Base-by-base conservation (phyloP, 2,797 vertebrate species). In the Macrochelys suwanniensis region DNA sequence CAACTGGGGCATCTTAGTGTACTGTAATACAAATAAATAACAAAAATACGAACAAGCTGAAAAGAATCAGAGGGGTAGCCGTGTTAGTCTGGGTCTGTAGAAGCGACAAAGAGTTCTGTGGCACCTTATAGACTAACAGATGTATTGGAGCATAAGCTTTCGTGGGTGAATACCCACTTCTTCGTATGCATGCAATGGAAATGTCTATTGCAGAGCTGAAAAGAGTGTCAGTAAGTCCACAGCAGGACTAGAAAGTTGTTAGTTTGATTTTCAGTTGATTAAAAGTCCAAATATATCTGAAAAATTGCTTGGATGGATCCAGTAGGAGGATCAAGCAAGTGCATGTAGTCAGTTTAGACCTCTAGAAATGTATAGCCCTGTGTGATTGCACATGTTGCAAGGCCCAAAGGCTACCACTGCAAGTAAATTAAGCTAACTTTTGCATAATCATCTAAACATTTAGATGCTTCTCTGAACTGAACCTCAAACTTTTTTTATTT, bases 1-100 rank as follows among this genome's bases (percentile, higher is more conserved):
- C 61, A 85, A 4, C 50, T 93, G 54, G 25, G 61, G 25, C 71
- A 82, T 92, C 68, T 89, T 88, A 89, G 92, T 76, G 54, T 82
- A 78, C 17, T 56, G 47, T 91, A 90, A 59, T 37, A 84, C 82
- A 84, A 89, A 93, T 92, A 92, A 96, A 96, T 89, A 92, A 87
- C 80, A 31, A 11, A 93, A 92, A 94, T 86, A 89, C 6, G 23
- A 87, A 53, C 87, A 0, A 1, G n/a, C 71, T 85, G 59, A 11
- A 28, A 71, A 94, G 90, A 94, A n/a, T n/a, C n/a, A n/a, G n/a
- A n/a, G n/a, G n/a, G n/a, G n/a, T n/a, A n/a, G n/a, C n/a, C n/a
- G n/a, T n/a, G n/a, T n/a, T n/a, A n/a, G n/a, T n/a, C n/a, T n/a
- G n/a, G n/a, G n/a, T n/a, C n/a, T n/a, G n/a, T n/a, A n/a, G n/a